Evolutionary conservation across 2,888 invertebrate species (phyloP).

Genomic region (Erebia palarica): DNA sequence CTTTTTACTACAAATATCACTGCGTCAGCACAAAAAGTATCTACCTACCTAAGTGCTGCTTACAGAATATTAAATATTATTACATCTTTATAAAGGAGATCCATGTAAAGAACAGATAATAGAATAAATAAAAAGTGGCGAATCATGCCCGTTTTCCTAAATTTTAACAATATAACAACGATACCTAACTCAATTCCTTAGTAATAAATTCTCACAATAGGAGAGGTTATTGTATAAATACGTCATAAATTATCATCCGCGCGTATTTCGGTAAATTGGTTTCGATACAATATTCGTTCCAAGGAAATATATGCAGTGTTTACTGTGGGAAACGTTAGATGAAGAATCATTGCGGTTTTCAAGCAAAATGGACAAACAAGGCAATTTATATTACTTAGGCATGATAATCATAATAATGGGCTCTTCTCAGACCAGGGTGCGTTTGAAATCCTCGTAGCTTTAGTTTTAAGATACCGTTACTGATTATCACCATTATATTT

Average conservation of each 20-base stretch:
- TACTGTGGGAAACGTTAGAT: neutral
- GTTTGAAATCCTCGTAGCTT: no score
- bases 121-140: constrained; percentile 10
- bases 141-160: constrained; percentile 19
- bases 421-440: no score
- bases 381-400: no score
- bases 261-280: constrained; percentile 24
- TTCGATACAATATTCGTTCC: constrained; percentile 17
- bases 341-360: neutral
- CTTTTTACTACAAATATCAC: no score
- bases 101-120: neutral
- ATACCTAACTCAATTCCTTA: constrained; percentile 21
- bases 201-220: constrained; percentile 24
- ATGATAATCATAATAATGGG: no score
- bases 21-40: no score
- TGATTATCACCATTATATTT: no score
- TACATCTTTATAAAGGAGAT: no score
- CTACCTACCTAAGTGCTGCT: no score
- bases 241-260: constrained; percentile 21
- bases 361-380: no score
- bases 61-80: no score
- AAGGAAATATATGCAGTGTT: constrained; percentile 18
- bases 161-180: constrained; percentile 15
- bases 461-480: no score
- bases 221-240: constrained; percentile 20